Base-by-base conservation (phyloP, 2,888 invertebrate species). In the Napeogenes inachia region DNA sequence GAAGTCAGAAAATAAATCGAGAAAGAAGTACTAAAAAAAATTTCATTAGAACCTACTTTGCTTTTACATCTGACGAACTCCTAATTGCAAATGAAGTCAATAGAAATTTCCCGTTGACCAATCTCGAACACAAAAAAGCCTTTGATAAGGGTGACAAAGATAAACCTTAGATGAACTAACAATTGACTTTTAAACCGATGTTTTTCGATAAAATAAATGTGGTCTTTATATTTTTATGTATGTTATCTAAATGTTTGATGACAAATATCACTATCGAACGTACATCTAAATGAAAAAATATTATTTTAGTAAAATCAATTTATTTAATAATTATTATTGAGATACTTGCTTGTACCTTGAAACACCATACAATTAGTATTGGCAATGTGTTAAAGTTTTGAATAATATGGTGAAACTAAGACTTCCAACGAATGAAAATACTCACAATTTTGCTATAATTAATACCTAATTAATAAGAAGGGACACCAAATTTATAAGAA, bases 71-170 rank as follows among this genome's bases (percentile, higher is more conserved):
- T 62, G 57, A 59, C 53, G 54, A 60, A 60, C 53, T 60, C 58
- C 60, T 66, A 62, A 64, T 66, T 66, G 57, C 64, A 62, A 66
- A 66, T 64, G 59, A 56, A 64, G 66, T 62, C 66, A 64, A 62
- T 64, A 62, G 59, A 30, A 57, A 57, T 56, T 57, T 58, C 54
- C 58, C 45, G 30, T 59, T 58, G 64, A 60, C 62, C 55, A 45
- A 21, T 10, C 56, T 21, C 59, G 58, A 62, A 60, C 64, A 61
- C 50, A 53, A 64, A 64, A 63, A 66, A 60, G 54, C 46, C 56
- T 64, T 62, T 66, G 61, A 66, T 60, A 62, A 58, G 62, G 59
- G 54, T 54, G 60, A 54, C 59, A 54, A 55, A 59, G 57, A 57
- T 61, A 61, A 61, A 59, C 46, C 30, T 30, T n/a, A 38, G 33